Evolutionary conservation across 2,888 invertebrate genomes (phyloP).

Genomic region (Melipona bicolor): DNA sequence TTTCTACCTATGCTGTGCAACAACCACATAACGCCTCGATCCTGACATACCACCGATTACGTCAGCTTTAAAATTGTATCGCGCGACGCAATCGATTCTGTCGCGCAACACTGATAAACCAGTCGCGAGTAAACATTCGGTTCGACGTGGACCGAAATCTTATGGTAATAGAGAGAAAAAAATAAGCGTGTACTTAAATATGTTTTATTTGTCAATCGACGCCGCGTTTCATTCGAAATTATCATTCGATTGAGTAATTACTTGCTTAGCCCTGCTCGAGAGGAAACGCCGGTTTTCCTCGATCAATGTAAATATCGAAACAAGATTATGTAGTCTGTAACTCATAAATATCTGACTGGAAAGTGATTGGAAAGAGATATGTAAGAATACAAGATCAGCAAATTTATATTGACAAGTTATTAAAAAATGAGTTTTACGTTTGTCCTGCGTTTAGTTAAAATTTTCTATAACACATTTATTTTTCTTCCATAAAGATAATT

Average conservation of each 20-base stretch:
- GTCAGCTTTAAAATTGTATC: constrained; percentile 72
- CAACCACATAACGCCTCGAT: constrained; percentile 58
- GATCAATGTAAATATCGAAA: not conserved
- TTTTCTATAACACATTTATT: not conserved
- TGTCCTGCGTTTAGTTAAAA: not conserved
- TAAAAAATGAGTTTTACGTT: not conserved
- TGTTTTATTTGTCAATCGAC: not conserved
- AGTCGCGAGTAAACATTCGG: constrained; percentile 5
- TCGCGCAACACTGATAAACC: constrained; percentile 11
- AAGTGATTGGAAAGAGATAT: too few relatives aligned
- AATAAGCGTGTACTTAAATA: not conserved
- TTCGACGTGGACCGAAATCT: not conserved
- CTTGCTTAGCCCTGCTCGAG: not conserved
- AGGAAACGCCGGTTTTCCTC: not conserved
- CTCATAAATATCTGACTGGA: too few relatives aligned
- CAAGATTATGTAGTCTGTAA: too few relatives aligned
- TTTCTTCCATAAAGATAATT: not conserved
- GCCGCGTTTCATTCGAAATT: not conserved
- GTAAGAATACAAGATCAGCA: not conserved
- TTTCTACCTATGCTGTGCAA: constrained; percentile 55
- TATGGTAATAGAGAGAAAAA: not conserved
- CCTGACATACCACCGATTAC: constrained; percentile 53
- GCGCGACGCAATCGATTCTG: constrained; percentile 37
- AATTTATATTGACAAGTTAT: not conserved
- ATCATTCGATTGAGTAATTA: not conserved